phyloP scores from a whole-genome alignment of 1,140 invertebrate species.

The Pseudomyrmex concolor region DNA sequence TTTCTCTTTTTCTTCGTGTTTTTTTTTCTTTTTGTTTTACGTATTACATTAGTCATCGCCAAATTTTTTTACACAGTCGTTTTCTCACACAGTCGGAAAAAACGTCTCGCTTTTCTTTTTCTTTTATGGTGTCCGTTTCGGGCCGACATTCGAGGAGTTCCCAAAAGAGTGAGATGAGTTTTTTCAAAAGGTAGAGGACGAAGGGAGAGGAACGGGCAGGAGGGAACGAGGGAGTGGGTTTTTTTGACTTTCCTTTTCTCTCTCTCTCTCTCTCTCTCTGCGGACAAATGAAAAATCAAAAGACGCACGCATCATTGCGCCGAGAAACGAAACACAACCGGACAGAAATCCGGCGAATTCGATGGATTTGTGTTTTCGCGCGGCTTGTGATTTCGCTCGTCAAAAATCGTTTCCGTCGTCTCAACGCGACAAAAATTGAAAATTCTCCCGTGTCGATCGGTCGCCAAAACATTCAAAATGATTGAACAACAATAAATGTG shows the following conservation, averaged over 20 bases:
- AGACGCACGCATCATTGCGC: conserved; percentile 57
- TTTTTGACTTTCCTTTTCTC: conserved; percentile 65
- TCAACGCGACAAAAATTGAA: conserved; percentile 69
- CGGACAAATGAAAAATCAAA: conserved; percentile 72
- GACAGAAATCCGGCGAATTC: not conserved
- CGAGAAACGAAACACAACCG: conserved; percentile 35
- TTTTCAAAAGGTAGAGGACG: conserved; percentile 48
- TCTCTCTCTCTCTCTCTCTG: conserved; percentile 56
- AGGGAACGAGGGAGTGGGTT: conserved; percentile 40
- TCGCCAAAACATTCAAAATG: conserved; percentile 58
- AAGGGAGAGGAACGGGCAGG: not conserved
- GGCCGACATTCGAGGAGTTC: conserved; percentile 62
- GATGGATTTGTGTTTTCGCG: not conserved
- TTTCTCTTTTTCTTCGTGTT: not conserved
- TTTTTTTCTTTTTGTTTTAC: conserved; percentile 35
- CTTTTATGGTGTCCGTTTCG: conserved; percentile 47
- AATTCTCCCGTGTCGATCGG: conserved; percentile 64
- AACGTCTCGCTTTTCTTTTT: conserved; percentile 36
- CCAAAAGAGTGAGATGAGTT: conserved; percentile 35
- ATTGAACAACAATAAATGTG: conserved; percentile 20
- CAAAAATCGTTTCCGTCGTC: conserved; percentile 57
- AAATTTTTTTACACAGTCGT: conserved; percentile 45
- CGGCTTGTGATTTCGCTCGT: not conserved
- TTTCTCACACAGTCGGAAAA: conserved; percentile 56
- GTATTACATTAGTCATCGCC: conserved; percentile 67